Percentiles rank a stretch among this genome's conserved stretches.
phyloP scores from a whole-genome alignment of 2,113 vertebrate species.

The Sakesphorus luctuosus region DNA sequence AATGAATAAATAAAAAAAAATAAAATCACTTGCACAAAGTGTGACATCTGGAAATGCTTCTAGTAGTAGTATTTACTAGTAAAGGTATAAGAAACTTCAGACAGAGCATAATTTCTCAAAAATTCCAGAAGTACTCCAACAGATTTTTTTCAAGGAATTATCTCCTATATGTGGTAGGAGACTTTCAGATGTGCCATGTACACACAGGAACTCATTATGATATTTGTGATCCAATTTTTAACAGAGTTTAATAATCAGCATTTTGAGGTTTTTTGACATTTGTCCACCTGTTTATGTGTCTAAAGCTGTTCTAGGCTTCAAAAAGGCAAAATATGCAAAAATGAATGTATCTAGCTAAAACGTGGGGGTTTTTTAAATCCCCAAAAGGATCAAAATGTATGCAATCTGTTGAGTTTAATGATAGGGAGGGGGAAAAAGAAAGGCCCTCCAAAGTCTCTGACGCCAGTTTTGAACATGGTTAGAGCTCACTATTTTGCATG shows the following conservation, averaged over 20 bases:
- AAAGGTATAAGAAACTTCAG: background rate
- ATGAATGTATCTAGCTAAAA: background rate
- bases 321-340: background rate
- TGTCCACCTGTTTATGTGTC: background rate
- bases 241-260: background rate
- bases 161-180: background rate
- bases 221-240: background rate
- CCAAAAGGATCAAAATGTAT: background rate
- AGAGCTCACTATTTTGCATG: background rate
- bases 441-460: background rate
- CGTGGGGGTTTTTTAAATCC: background rate
- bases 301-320: background rate
- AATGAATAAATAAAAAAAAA: background rate
- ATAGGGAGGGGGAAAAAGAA: background rate
- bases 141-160: background rate
- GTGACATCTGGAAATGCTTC: background rate
- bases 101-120: background rate
- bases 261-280: background rate
- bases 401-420: background rate
- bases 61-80: background rate
- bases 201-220: background rate
- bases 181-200: background rate
- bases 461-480: background rate
- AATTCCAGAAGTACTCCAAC: background rate
- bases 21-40: background rate